These are phyloP conservation scores for Lipophrys pholis DNA, from an alignment of 2,113 vertebrate species.

Conservation along the genomic window DNA sequence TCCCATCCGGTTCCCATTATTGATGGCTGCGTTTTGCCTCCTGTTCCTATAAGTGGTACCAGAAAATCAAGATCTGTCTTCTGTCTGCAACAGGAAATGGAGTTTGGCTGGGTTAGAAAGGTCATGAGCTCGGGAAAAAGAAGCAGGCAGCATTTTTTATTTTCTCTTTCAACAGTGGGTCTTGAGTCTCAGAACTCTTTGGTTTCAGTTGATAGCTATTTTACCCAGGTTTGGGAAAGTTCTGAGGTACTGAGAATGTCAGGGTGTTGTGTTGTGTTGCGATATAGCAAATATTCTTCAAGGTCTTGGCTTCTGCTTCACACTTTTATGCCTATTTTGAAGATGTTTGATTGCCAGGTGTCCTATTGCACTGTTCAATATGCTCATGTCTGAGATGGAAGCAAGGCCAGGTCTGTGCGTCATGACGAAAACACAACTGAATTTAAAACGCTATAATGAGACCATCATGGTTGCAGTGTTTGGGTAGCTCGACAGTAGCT, in stretches of 20 bases:
- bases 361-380: too few species aligned
- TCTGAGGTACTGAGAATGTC: not conserved
- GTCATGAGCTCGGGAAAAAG: conserved; percentile 50
- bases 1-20: conserved; percentile 18
- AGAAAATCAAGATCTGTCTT: conserved; percentile 24
- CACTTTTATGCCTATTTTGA: not conserved
- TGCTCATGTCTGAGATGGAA: not conserved
- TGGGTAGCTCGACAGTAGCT: not conserved
- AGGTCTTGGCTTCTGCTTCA: not conserved
- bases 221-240: not conserved
- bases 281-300: conserved; percentile 12
- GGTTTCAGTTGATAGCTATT: not conserved
- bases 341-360: not conserved
- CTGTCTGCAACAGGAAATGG: conserved; percentile 67
- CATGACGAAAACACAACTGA: not conserved
- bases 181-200: conserved; percentile 5
- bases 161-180: conserved; percentile 15
- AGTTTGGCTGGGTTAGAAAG: conserved; percentile 55
- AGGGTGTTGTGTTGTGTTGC: conserved; percentile 9
- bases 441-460: not conserved
- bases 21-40: conserved; percentile 11
- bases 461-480: not conserved
- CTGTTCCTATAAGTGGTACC: conserved; percentile 21
- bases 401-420: not conserved
- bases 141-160: not conserved